Evolutionary conservation across 2,797 vertebrate genomes (phyloP), one percentile per base, ranked within the genome.

Genomic region (Pipistrellus pygmaeus): DNA sequence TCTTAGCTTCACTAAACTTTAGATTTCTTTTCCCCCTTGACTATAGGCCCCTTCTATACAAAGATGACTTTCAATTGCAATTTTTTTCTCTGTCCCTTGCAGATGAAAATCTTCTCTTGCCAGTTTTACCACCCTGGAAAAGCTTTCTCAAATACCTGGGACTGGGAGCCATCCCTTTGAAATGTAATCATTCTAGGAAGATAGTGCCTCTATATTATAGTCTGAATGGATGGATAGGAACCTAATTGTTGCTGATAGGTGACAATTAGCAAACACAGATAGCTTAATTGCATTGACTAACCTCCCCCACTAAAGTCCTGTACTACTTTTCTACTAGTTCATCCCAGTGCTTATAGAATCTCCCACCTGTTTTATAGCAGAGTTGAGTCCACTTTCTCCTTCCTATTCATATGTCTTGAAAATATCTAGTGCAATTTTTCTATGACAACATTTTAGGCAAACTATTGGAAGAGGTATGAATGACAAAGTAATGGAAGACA

Each of bases 391-490:
- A 32, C 57, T 46, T 35, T 32, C 57, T 66, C 30, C 32, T 91
- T 51, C 30, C 18, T 82, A 53, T 0, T 35, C 27, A 46, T 66
- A 35, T 0, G 8, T 46, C 46, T 66, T 75, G 23, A 72, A 35
- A 21, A 75, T 86, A 55, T 35, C 46, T n/a, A 30, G 9, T 30
- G 68, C 46, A 86, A 72, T 23, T 75, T 78, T 66, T 66, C 46
- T 85, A 25, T 35, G 73, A 93, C 14, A 88, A 66, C 20, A 48
- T 46, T 53, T 93, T 94, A 81, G 32, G 82, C 71, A 92, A 87
- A 86, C 30, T 30, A 18, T 0, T 25, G 21, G 60, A 5, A 77
- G 35, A 38, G 41, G 73, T 18, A 21, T 5, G 27, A 51, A 62
- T 68, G 68, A 44, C 53, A 84, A 14, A 51, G 8, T 8, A 46